Evolutionary conservation across 2,888 invertebrate species (phyloP).

Genomic region (Scelioninae gen. 2): DNA sequence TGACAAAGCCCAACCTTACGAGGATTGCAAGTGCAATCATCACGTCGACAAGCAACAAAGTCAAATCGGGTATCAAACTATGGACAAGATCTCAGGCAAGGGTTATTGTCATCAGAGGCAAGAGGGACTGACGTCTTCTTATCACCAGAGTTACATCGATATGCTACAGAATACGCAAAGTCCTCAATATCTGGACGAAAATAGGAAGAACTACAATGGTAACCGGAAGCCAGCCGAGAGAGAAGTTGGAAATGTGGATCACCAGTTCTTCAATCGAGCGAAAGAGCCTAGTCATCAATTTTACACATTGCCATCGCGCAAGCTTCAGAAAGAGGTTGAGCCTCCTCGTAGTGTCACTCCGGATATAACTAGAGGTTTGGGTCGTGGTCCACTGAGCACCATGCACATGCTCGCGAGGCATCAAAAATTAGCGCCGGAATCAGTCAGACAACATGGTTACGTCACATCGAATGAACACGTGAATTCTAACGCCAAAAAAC

Average conservation of each 20-base stretch:
- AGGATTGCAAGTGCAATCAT: conserved; percentile 58
- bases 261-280: conserved; percentile 59
- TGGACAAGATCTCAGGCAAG: conserved; percentile 49
- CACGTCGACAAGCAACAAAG: conserved; percentile 48
- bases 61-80: conserved; percentile 30
- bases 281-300: conserved; percentile 66
- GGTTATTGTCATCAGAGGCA: conserved; percentile 54
- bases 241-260: conserved; percentile 53
- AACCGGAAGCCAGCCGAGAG: conserved; percentile 52
- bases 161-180: conserved; percentile 51
- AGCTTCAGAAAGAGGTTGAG: conserved; percentile 73
- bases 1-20: conserved; percentile 59
- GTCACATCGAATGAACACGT: conserved; percentile 58
- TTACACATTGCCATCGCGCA: conserved; percentile 76
- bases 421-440: conserved; percentile 63
- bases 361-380: conserved; percentile 77
- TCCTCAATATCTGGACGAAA: conserved; percentile 42
- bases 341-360: conserved; percentile 77
- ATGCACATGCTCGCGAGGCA: conserved; percentile 71
- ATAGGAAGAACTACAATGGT: conserved; percentile 50
- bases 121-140: conserved; percentile 14
- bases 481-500: conserved; percentile 60
- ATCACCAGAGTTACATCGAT: conserved; percentile 53
- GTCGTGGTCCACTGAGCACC: conserved; percentile 66
- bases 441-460: conserved; percentile 58